phyloP scores from a whole-genome alignment of 2,888 invertebrate genomes.

The Asteroscopus sphinx region DNA sequence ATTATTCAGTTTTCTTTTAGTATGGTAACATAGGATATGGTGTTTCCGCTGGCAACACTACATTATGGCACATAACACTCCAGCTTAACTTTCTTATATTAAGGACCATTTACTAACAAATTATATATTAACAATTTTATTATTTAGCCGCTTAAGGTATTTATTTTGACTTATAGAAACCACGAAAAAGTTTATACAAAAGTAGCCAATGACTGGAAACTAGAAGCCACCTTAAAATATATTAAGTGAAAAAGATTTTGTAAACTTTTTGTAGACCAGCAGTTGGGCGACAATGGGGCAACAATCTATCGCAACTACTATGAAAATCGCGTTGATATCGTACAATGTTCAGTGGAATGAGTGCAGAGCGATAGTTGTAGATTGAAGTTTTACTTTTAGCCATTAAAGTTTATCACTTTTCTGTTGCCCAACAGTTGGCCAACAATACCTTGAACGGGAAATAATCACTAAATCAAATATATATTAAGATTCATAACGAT shows the following conservation, averaged over 20 bases:
- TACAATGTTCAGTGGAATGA: slow-evolving; percentile 61
- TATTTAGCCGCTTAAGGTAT: slow-evolving; percentile 49
- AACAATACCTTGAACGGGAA: slow-evolving; percentile 47
- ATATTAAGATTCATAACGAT: slow-evolving; percentile 73
- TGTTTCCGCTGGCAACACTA: slow-evolving; percentile 86
- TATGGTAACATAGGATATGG: slow-evolving; percentile 87
- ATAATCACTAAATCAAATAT: slow-evolving; percentile 57
- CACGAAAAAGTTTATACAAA: neutral
- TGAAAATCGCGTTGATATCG: slow-evolving; percentile 52
- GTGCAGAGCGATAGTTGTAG: slow-evolving; percentile 39
- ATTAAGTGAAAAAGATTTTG: slow-evolving; percentile 5
- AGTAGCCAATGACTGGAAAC: slow-evolving; percentile 2
- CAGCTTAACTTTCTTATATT: slow-evolving; percentile 84
- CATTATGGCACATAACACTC: slow-evolving; percentile 86
- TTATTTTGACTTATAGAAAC: slow-evolving; percentile 7
- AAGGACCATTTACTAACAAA: slow-evolving; percentile 80
- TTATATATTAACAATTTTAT: slow-evolving; percentile 59
- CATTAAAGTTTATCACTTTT: slow-evolving; percentile 19
- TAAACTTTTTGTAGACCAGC: slow-evolving; percentile 10
- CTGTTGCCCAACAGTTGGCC: slow-evolving; percentile 32
- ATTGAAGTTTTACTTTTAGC: slow-evolving; percentile 4
- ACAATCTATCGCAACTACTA: slow-evolving; percentile 41
- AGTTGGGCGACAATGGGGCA: slow-evolving; percentile 37
- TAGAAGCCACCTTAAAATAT: slow-evolving; percentile 8
- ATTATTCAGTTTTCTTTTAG: slow-evolving; percentile 73